Evolutionary conservation across 1,140 invertebrate species (phyloP).

Genomic region (Diachasmimorpha longicaudata): DNA sequence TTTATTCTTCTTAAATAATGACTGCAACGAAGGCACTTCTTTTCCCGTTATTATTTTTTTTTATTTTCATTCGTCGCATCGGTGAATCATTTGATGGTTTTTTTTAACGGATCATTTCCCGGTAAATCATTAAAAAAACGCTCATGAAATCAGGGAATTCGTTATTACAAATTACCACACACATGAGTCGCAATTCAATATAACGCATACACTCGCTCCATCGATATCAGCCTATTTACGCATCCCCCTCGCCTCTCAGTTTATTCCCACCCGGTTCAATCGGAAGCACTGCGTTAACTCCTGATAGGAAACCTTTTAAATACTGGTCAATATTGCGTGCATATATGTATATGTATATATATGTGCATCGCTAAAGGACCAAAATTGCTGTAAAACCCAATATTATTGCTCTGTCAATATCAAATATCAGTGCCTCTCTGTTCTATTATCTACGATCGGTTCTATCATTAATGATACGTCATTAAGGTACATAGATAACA

Average conservation of each 20-base stretch:
- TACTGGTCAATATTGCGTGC: not conserved
- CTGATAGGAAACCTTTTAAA: constrained; percentile 1
- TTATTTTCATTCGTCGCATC: no score
- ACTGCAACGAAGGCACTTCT: not conserved
- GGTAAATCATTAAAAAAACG: no score
- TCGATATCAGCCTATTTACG: not conserved
- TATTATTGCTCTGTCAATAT: not conserved
- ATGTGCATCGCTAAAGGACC: not conserved
- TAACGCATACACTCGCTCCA: not conserved
- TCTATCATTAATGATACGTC: not conserved
- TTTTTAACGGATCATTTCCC: no score
- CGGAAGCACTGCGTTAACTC: not conserved
- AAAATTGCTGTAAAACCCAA: not conserved
- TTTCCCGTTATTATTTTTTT: not conserved
- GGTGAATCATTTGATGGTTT: no score
- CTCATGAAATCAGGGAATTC: not conserved
- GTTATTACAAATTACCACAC: not conserved
- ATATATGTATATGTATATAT: no score
- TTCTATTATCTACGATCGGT: not conserved
- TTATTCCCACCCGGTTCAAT: not conserved
- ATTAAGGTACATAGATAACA: not conserved
- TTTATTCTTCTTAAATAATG: not conserved
- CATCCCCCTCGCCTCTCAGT: not conserved
- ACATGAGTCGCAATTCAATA: not conserved
- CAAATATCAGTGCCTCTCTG: not conserved